Base-by-base conservation (phyloP, 92 coral and sea anemone genomes). In the Micromussa lordhowensis region DNA sequence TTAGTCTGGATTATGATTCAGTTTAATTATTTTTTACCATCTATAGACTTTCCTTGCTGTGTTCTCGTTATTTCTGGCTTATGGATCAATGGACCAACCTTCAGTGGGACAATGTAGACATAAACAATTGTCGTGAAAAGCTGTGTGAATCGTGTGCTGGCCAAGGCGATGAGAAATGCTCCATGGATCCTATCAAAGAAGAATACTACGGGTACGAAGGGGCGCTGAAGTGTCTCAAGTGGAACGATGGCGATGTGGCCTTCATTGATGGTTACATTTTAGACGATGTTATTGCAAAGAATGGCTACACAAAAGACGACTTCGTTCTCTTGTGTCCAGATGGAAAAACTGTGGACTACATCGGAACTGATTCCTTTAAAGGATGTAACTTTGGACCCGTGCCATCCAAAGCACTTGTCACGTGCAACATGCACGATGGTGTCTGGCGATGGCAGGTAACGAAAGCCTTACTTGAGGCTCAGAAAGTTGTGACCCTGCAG, bases 341-440 rank as follows among this genome's bases (percentile, higher is more conserved):
- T 32, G 94, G 94, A 34, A 92, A 35, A 22, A 81, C 32, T 26
- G 78, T 92, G 11, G 84, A 89, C 51, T 81, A 49, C 68, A 85
- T 70, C 32, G 87, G 87, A 4, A 61, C 79, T 24, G 87, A 85
- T 58, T 75, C 94, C 30, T 77, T 73, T 48, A n/a, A 81, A 54
- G 44, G 54, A 31, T 92, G 94, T 87, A 85, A 89, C 90, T 92
- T 92, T 92, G 94, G 94, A 64, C 90, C 83, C 54, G 79, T 92
- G 3, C 92, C 90, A 64, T 79, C 94, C 51, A 77, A 58, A 35
- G 92, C 88, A 51, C 87, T 92, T 82, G 94, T 53, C 68, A 89
- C 92, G 32, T 89, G 92, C 71, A 85, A 89, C 86, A 80, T 26
- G 29, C 94, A 89, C 21, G 94, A 92, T 64, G 92, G 75, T 12